Evolutionary conservation across 2,888 invertebrate genomes (phyloP).

Genomic region (Lithophane socia): DNA sequence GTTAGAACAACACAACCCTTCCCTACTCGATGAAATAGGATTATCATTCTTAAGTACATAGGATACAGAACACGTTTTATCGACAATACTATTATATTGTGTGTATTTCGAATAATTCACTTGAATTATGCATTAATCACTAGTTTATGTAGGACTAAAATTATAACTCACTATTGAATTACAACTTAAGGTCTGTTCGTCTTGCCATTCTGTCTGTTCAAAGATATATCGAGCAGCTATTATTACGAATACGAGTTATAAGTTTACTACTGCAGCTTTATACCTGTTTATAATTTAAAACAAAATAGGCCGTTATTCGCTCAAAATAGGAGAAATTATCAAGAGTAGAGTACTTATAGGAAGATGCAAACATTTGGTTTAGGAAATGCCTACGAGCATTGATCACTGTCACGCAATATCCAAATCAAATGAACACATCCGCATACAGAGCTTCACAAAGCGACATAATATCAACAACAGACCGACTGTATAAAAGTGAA

Average conservation of each 20-base stretch:
- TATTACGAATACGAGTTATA: background rate
- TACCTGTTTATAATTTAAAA: too few relatives aligned
- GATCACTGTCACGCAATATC: background rate
- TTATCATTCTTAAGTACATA: constrained; percentile 70
- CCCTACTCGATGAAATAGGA: constrained; percentile 74
- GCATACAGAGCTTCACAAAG: constrained; percentile 17
- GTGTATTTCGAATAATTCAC: constrained; percentile 40
- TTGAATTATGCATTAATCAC: constrained; percentile 51
- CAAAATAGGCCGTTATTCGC: background rate
- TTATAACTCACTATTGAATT: constrained; percentile 17
- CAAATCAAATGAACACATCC: constrained; percentile 37
- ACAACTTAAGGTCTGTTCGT: background rate
- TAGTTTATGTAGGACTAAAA: constrained; percentile 33
- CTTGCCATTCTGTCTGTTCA: background rate
- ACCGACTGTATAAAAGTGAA: constrained; percentile 61
- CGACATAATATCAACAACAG: constrained; percentile 47
- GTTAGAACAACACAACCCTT: constrained; percentile 69
- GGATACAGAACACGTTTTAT: constrained; percentile 57
- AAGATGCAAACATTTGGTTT: background rate
- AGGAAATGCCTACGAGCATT: background rate
- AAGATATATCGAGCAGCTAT: background rate
- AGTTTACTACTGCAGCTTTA: background rate
- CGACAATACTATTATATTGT: constrained; percentile 49
- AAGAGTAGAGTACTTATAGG: too few relatives aligned
- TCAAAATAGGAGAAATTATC: background rate